phyloP scores from a whole-genome alignment of 1,140 invertebrate species.

The Trissolcus basalis region DNA sequence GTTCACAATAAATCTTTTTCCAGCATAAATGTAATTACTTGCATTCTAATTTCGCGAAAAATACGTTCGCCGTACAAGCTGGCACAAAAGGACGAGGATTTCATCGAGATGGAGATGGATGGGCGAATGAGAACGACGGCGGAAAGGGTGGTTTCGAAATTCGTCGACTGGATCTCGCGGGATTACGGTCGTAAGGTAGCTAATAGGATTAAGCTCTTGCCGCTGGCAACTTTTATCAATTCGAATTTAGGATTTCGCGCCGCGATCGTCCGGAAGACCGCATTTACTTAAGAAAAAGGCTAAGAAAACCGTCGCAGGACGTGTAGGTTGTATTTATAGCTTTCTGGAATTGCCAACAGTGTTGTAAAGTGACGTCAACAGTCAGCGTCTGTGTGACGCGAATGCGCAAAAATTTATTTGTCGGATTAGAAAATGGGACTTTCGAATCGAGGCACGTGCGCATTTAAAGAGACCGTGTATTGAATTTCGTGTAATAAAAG shows the following conservation, averaged over 20 bases:
- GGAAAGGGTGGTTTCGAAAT: slow-evolving; percentile 32
- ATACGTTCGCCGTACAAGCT: slow-evolving; percentile 8
- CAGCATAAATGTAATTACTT: slow-evolving; percentile 1
- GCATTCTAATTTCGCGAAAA: slow-evolving; percentile 4
- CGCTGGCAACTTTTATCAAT: slow-evolving; percentile 59
- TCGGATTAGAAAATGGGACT: too few relatives aligned
- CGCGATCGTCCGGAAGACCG: slow-evolving; percentile 5
- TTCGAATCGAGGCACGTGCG: too few relatives aligned
- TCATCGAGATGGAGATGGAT: slow-evolving; percentile 11
- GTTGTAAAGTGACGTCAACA: too few relatives aligned
- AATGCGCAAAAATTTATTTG: too few relatives aligned
- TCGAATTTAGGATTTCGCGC: slow-evolving; percentile 19
- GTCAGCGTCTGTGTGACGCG: too few relatives aligned
- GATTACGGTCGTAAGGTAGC: slow-evolving; percentile 58
- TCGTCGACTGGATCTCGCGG: slow-evolving; percentile 45
- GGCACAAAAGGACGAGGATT: slow-evolving; percentile 16
- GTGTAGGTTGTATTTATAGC: too few relatives aligned
- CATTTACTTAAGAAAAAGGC: slow-evolving; percentile 19
- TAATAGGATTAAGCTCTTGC: slow-evolving; percentile 57
- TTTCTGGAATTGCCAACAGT: too few relatives aligned
- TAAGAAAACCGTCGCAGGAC: slow-evolving; percentile 13
- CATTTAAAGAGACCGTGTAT: too few relatives aligned
- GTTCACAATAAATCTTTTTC: neutral
- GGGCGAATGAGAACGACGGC: slow-evolving; percentile 4
- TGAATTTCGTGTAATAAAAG: too few relatives aligned